phyloP scores from a whole-genome alignment of 2,113 vertebrate genomes.

The Muntiacus reevesi region DNA sequence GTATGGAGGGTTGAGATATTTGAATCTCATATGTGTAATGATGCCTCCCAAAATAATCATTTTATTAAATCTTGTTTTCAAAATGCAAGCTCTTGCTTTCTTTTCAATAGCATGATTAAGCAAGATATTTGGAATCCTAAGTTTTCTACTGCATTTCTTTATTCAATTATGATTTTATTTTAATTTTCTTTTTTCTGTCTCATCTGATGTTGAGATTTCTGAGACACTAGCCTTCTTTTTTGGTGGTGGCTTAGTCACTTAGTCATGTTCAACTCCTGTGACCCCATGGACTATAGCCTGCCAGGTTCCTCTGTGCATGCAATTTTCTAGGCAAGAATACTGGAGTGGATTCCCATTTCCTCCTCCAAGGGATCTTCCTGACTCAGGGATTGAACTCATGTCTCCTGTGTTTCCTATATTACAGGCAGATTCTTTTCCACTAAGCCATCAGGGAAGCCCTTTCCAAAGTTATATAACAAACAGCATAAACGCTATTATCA shows the following conservation, averaged over 20 bases:
- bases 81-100: background rate
- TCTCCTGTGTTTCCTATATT: background rate
- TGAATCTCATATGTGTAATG: background rate
- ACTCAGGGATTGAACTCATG: background rate
- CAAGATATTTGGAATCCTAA: background rate
- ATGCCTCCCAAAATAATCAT: background rate
- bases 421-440: background rate
- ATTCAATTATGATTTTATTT: background rate
- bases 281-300: background rate
- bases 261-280: background rate
- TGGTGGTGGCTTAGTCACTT: background rate
- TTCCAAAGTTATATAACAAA: background rate
- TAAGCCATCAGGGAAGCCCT: background rate
- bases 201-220: background rate
- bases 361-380: background rate
- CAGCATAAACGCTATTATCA: background rate
- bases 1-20: background rate
- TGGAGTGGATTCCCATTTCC: background rate
- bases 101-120: background rate
- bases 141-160: background rate
- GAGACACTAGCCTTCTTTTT: background rate
- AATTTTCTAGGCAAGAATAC: background rate
- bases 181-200: background rate
- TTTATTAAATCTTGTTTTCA: background rate
- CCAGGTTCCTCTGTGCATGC: background rate